A percentile compares a stretch with the other conserved stretches of the same genome.
phyloP scores from a whole-genome alignment of 2,113 vertebrate species.

The Chloropsis cyanopogon region DNA sequence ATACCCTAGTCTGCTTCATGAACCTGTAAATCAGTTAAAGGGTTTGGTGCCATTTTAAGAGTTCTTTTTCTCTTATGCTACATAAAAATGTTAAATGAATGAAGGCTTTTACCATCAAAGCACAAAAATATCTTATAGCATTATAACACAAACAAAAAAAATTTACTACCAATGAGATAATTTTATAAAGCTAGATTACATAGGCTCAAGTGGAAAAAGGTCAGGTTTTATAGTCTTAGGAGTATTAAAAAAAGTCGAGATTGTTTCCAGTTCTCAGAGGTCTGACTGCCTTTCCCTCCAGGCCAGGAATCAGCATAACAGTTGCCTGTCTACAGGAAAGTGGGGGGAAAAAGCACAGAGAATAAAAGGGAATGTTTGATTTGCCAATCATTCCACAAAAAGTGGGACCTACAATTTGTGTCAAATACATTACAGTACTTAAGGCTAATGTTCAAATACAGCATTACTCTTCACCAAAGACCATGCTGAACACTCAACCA shows the following conservation, averaged over 20 bases:
- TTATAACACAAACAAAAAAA: not conserved
- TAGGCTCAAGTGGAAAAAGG: not conserved
- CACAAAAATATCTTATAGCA: not conserved
- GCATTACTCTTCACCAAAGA: not conserved
- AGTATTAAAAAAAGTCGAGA: not conserved
- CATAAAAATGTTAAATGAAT: not conserved
- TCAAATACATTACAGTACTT: not conserved
- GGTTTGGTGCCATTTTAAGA: not conserved
- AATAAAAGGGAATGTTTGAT: not conserved
- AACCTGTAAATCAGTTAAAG: not conserved
- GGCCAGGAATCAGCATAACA: not conserved
- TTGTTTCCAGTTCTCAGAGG: conserved; percentile 10
- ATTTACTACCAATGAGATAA: not conserved
- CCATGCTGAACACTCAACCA: not conserved
- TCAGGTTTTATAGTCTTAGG: not conserved
- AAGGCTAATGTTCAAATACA: not conserved
- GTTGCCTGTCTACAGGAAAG: not conserved
- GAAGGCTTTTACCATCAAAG: not conserved
- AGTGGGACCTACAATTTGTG: not conserved
- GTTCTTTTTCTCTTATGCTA: not conserved
- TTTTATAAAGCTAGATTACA: not conserved
- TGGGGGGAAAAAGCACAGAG: accelerated
- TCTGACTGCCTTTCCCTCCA: not conserved
- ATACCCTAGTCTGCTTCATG: not conserved
- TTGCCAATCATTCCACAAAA: not conserved